Percentiles rank a stretch among this genome's conserved stretches.
Evolutionary conservation across 2,888 invertebrate species (phyloP).

Genomic region (Seira sanloemensis): DNA sequence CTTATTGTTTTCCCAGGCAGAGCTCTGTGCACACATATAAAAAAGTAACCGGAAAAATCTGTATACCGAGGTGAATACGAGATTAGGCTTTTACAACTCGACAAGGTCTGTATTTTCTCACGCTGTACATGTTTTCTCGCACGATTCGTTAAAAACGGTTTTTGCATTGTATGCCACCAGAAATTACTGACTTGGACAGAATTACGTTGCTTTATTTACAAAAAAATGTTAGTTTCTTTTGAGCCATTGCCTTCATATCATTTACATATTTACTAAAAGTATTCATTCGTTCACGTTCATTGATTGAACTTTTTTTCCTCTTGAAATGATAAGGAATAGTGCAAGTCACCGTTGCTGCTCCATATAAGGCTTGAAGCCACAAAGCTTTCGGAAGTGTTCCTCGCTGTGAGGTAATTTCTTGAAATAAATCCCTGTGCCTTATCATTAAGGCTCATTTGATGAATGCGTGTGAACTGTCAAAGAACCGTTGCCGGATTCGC

Average conservation of each 20-base stretch:
- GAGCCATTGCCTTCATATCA: not conserved
- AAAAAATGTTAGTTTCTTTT: not conserved
- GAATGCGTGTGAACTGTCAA: slow-evolving; percentile 59
- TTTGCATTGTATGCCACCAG: not conserved
- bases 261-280: not conserved
- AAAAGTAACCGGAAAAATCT: not conserved
- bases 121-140: not conserved
- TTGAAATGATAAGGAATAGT: no score
- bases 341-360: slow-evolving; percentile 26
- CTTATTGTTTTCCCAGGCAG: not conserved
- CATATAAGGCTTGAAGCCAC: no score
- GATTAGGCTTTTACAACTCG: not conserved
- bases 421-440: slow-evolving; percentile 37
- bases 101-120: slow-evolving; percentile 4
- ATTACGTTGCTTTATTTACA: not conserved
- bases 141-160: not conserved
- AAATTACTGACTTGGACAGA: not conserved
- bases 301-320: slow-evolving; percentile 23
- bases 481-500: slow-evolving; percentile 48
- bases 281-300: not conserved
- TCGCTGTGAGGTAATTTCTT: slow-evolving; percentile 49
- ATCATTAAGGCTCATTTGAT: slow-evolving; percentile 46
- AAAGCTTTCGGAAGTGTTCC: slow-evolving; percentile 47
- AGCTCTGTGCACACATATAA: not conserved
- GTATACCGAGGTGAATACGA: not conserved